A percentile compares a stretch with the other conserved stretches of the same genome.
These are phyloP conservation scores for Tipula confusa DNA, from an alignment of 2,888 invertebrate genomes.

Conservation along the genomic window DNA sequence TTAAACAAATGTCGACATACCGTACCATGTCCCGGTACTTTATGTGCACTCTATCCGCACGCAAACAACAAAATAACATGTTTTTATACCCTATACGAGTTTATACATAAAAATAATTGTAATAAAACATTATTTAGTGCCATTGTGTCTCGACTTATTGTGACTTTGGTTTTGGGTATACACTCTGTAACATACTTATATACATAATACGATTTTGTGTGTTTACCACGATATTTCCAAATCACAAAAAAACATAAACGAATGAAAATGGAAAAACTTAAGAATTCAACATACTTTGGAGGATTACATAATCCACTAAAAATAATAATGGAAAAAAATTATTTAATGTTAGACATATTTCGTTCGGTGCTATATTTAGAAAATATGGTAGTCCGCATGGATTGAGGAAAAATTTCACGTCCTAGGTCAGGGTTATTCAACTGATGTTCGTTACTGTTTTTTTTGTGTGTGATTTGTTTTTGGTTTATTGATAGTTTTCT, in stretches of 20 bases:
- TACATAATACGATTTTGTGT: neutral
- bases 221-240: neutral
- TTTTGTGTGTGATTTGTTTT: neutral
- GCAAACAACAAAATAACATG: neutral
- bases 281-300: neutral
- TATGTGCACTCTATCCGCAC: too few relatives aligned
- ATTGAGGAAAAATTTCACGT: neutral
- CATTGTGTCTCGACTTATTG: neutral
- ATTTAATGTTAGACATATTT: neutral
- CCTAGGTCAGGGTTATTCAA: constrained; percentile 12
- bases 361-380: neutral
- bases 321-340: neutral
- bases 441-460: too few relatives aligned
- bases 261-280: neutral
- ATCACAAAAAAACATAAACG: neutral
- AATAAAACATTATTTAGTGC: neutral
- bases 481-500: too few relatives aligned
- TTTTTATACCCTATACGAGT: neutral
- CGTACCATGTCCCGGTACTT: too few relatives aligned
- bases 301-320: neutral
- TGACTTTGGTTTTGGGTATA: neutral
- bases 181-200: neutral
- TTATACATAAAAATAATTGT: neutral
- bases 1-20: too few relatives aligned
- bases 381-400: neutral